These are phyloP conservation scores for Amphimallon solstitiale DNA, from an alignment of 2,888 invertebrate species.

Conservation along the genomic window DNA sequence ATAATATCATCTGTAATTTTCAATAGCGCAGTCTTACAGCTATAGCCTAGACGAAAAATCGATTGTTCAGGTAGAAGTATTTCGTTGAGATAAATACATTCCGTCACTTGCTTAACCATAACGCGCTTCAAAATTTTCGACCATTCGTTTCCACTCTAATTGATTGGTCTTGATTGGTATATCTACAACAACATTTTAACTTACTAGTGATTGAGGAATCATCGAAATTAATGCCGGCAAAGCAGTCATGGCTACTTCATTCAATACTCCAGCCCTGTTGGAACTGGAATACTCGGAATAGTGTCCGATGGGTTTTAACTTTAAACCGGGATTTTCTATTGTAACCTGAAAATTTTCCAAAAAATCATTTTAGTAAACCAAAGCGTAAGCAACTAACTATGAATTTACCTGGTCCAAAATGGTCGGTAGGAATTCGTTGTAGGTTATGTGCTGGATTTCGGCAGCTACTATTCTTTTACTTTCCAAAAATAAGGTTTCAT, in stretches of 20 bases:
- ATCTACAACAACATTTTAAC: constrained; percentile 39
- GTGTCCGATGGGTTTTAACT: constrained; percentile 74
- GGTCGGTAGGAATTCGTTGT: constrained; percentile 83
- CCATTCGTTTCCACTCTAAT: neutral
- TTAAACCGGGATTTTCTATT: constrained; percentile 71
- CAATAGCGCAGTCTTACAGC: too few relatives aligned
- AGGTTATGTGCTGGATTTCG: constrained; percentile 85
- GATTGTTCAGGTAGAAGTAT: too few relatives aligned
- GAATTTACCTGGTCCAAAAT: constrained; percentile 76
- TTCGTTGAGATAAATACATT: too few relatives aligned
- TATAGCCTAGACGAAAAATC: too few relatives aligned
- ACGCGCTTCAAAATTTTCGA: too few relatives aligned
- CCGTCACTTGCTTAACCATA: too few relatives aligned
- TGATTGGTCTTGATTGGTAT: neutral
- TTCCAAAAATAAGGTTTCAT: constrained; percentile 80
- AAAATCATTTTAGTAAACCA: neutral
- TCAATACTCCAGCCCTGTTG: constrained; percentile 79
- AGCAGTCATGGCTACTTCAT: constrained; percentile 80
- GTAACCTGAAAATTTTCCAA: constrained; percentile 66
- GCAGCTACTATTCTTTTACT: constrained; percentile 79
- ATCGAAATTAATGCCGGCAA: constrained; percentile 80
- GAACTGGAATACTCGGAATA: constrained; percentile 85
- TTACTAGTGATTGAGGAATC: constrained; percentile 76
- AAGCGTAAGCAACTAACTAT: neutral
- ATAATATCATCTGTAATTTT: too few relatives aligned